Evolutionary conservation across 2,113 vertebrate genomes (phyloP), one percentile per base, ranked within the genome.

Genomic region (Eulacestoma nigropectus): DNA sequence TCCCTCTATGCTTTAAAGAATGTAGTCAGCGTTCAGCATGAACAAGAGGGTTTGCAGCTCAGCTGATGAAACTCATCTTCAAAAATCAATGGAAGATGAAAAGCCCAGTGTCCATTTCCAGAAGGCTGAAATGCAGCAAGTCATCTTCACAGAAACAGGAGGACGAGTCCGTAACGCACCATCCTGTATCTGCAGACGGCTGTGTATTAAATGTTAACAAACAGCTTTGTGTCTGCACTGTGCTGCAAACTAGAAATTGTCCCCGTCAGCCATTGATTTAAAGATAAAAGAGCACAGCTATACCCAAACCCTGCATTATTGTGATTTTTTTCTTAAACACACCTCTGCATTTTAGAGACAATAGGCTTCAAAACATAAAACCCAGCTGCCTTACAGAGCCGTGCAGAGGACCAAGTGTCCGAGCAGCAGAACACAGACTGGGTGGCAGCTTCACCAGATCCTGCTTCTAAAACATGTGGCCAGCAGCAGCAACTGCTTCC

Each of bases 91-190:
- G 79, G 2, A 27, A 72, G 88, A 83, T 42, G 65, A 73, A 80
- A 39, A 76, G 67, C 56, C 18, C 44, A 4, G 49, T 56, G 83
- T 42, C 57, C 64, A 4, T 47, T 39, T 55, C 30, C 60, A 72
- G 78, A 9, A 55, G 62, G 70, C 52, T 64, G 49, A 64, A 70
- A 19, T 7, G 19, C 82, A 69, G 69, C 2, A 26, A 42, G 20
- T 16, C 53, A 18, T 8, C 81, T 6, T 32, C 77, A 17, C 39
- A 86, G 41, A 11, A 59, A 8, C 33, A 76, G 57, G 29, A 46
- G 32, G 3, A 3, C 0, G 2, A 35, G n/a, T n/a, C 57, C n/a
- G 10, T 4, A n/a, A 56, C 2, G 14, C 7, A 29, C n/a, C 23
- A 22, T 11, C 52, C 69, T 26, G 0, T 5, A 29, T 26, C 59